Percentiles rank a stretch among this genome's conserved stretches.
phyloP scores from a whole-genome alignment of 2,113 vertebrate species.

The Puffinus mauretanicus region DNA sequence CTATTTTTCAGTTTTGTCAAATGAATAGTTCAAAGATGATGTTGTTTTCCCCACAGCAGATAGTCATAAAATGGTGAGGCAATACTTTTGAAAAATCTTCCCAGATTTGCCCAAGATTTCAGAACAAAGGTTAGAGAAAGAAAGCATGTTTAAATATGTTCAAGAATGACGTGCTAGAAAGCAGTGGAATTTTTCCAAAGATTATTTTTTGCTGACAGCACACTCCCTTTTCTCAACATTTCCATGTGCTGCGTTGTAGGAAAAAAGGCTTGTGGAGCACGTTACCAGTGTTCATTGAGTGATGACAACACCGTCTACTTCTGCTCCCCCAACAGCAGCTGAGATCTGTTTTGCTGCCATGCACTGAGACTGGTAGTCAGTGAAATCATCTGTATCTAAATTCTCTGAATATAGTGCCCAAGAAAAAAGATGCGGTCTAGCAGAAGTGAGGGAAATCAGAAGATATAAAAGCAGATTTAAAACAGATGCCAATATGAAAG shows the following conservation, averaged over 20 bases:
- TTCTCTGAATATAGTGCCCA: not conserved
- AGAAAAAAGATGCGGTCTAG: not conserved
- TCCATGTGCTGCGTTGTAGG: not conserved
- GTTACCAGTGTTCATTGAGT: not conserved
- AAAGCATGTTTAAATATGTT: not conserved
- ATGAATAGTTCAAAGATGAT: not conserved
- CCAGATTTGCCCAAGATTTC: not conserved
- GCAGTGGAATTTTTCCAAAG: not conserved
- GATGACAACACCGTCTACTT: not conserved
- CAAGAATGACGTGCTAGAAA: not conserved
- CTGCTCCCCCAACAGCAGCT: not conserved
- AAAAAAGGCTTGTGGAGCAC: not conserved
- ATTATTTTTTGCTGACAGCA: not conserved
- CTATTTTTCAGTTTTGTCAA: not conserved
- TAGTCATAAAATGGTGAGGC: rapidly evolving
- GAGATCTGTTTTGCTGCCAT: not conserved
- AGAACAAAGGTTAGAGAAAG: not conserved
- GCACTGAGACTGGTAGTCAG: not conserved
- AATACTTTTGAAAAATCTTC: not conserved
- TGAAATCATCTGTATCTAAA: not conserved
- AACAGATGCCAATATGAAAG: not conserved
- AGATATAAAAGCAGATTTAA: not conserved
- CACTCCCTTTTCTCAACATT: not conserved
- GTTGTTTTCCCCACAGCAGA: not conserved
- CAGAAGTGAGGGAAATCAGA: not conserved